Base-by-base conservation (phyloP, 2,888 invertebrate genomes). In the Athripsodes cinereus region DNA sequence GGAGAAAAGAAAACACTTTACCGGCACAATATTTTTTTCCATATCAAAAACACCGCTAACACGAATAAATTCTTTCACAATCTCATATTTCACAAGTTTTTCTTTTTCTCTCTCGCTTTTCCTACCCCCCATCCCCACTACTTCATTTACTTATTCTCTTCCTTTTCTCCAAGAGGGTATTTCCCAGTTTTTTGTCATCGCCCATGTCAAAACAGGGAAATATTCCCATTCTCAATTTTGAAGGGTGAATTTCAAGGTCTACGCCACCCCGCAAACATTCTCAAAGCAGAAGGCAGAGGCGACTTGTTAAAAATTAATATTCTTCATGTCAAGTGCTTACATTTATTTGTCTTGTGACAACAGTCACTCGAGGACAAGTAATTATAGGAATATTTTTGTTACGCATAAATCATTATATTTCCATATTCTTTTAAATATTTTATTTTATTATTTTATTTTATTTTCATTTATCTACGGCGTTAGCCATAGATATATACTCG, bases 151-250 rank as follows among this genome's bases (percentile, higher is more conserved):
- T 40, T 40, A 40, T 40, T 40, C 13, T 40, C 40, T 16, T 40
- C 40, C 40, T n/a, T 8, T 16, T 40, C 40, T 13, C 2, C 40
- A 13, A 40, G 35, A 48, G 49, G 55, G 49, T 55, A 48, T 55
- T 55, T 55, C 49, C 55, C 55, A 49, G 55, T 55, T 55, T 40
- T 55, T 55, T 55, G 55, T 55, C 55, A 55, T 49, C 55, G 49
- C 31, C 21, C 21, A 40, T 31, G 40, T 49, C 48, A 55, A 55
- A 49, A 55, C 55, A 50, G 49, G 50, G 35, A 50, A 20, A 26
- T 40, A 10, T 55, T 55, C 40, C 6, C 46, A 26, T 54, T 54
- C 47, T 20, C 21, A 48, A 48, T 19, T 48, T 48, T 48, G 54
- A 22, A 40, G 50, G 50, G 55, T 55, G 55, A 49, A 40, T 50